Evolutionary conservation across 2,888 invertebrate species (phyloP), one percentile per base, ranked within the genome.

Genomic region (Lydus trimaculatus): DNA sequence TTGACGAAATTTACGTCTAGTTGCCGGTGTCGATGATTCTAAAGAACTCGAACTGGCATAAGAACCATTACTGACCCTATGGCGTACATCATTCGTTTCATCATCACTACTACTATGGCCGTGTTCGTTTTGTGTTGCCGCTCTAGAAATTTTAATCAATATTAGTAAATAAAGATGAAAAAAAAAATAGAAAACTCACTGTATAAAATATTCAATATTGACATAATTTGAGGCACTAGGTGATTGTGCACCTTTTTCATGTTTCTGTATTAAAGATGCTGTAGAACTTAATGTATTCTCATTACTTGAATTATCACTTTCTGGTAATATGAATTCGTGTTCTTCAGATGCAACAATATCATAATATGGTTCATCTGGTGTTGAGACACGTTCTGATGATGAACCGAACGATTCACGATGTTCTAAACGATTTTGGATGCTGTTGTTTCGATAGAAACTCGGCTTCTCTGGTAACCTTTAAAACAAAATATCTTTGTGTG

Each of bases 191-290:
- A 61, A 68, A 71, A 87, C 91, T 88, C 84, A 94, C 93, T 92
- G 91, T 85, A 96, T 91, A 80, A 96, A 96, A 84, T 95, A 96
- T 85, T 96, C 95, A 86, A 96, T 95, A 86, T 96, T 96, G 85
- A 95, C 95, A 86, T 96, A 96, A 86, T 96, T 95, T 73, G 94
- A 93, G 75, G 92, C 91, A 79, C 93, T 91, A 64, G 94, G 94
- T 39, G 93, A 93, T 85, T 94, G 93, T 28, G 93, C 93, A 73
- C 91, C 91, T 74, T 87, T 71, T 11, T 63, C 66, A 28, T 63
- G 63, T 63, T 67, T 70, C n/a, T 61, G 60, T 25, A 64, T 2
- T 52, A 91, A 80, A 23, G 91, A 91, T 81, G 90, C 91, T 15
- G 87, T 83, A 61, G 87, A 88, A 81, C 87, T 80, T 39, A 90